Evolutionary conservation across 2,888 invertebrate genomes (phyloP), one percentile per base, ranked within the genome.

Genomic region (Eustalomyia histrio): DNA sequence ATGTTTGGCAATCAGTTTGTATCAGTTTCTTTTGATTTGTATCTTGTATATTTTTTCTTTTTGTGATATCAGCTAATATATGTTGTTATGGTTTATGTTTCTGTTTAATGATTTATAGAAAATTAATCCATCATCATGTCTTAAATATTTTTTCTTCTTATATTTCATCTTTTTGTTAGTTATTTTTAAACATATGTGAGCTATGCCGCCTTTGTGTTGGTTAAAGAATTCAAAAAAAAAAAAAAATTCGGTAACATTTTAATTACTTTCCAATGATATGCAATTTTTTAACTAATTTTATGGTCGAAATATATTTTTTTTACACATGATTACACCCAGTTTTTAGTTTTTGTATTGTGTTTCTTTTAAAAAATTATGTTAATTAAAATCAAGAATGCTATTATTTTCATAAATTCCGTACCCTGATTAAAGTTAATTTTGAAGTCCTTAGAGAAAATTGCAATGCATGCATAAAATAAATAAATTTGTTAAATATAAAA

Each of bases 231-330:
- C 8, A 35, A 68, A n/a, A n/a, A n/a, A n/a, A n/a, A n/a, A n/a
- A 57, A 43, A 16, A 63, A 73, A 52, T 75, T 43, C 60, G 65
- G 50, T 76, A 82, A 88, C 88, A 88, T 87, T 89, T 88, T 88
- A 89, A 88, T 88, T 89, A 89, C 87, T 87, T 87, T 85, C 84
- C 86, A 86, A 88, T 88, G 88, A 88, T 88, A 83, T 85, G 88
- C 88, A 86, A 85, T 80, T 83, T 39, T 39, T 39, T 1, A 73
- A 55, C 53, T 55, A 67, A 65, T 73, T 81, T 72, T 47, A n/a
- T 29, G 29, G 14, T 47, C 29, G 12, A 50, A 29, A 29, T 3
- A 29, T 60, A 52, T 57, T 47, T 35, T 58, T 67, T 52, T 17
- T 35, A 29, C 18, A 61, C 8, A 47, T 61, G 18, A 55, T 55